Base-by-base conservation (phyloP, 2,888 invertebrate species). In the Limnephilus marmoratus region DNA sequence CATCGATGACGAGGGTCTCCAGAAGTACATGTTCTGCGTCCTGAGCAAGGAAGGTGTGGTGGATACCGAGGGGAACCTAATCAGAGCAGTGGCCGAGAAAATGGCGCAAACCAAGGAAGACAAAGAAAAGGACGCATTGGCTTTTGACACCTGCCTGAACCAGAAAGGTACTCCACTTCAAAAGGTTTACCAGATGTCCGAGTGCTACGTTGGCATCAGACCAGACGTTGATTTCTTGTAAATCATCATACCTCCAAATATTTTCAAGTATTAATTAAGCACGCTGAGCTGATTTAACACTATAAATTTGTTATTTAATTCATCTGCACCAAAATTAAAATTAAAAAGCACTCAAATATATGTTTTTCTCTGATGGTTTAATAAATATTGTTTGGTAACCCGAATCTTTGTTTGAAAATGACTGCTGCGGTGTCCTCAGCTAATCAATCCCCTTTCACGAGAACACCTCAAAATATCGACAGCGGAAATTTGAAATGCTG, bases 11-110 rank as follows among this genome's bases (percentile, higher is more conserved):
- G 93, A 93, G 12, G 94, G 94, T 49, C 93, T 94, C 15, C 94
- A 94, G 49, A 92, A 94, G 34, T 94, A 94, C 92, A 91, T 94
- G 24, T 94, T 94, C 93, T 95, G 95, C 94, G 92, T 94, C 92
- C 82, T 93, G 68, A 92, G 91, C 15, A 93, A 92, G 81, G 90
- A n/a, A 4, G 91, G 90, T 7, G 18, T 94, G 37, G 92, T 94
- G 29, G 92, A 92, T 41, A 92, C 93, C 15, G 92, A 91, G n/a
- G 94, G 93, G 15, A 83, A 85, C 18, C 92, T 94, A 86, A 68
- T 93, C 31, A 94, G 90, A 53, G 93, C 93, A 41, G 93, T 91
- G 2, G 93, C 93, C 12, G 41, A 41, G 41, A 41, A 5, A 7
- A n/a, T 94, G 53, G 81, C 93, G 11, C 41, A 91, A 11, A 92